These are phyloP conservation scores for Myrmophylax atrothorax DNA, from an alignment of 2,113 vertebrate genomes.

Conservation along the genomic window DNA sequence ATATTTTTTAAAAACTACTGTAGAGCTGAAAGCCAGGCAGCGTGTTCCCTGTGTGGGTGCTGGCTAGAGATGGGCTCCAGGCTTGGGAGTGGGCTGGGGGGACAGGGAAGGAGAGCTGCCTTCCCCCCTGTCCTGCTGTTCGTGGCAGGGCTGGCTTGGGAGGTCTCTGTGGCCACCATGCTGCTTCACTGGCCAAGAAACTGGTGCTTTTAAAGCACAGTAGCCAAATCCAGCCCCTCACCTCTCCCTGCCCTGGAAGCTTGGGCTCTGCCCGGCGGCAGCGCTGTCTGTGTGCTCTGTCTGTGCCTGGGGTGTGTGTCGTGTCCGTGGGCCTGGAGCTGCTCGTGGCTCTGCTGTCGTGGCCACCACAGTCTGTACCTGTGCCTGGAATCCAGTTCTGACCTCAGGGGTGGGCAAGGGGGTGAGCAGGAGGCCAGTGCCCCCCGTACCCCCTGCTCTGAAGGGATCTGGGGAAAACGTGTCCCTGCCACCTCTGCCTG, in stretches of 20 bases:
- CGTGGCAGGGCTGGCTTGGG: not conserved
- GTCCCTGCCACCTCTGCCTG: fast-evolving
- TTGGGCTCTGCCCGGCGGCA: not conserved
- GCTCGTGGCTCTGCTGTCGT: not conserved
- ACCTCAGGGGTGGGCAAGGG: not conserved
- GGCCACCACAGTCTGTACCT: not conserved
- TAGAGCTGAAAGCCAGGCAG: constrained; percentile 43
- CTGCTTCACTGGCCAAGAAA: not conserved
- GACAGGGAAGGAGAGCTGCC: not conserved
- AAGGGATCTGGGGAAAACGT: not conserved
- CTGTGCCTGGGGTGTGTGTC: constrained; percentile 1
- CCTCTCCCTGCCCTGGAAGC: not conserved
- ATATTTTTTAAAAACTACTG: constrained; percentile 69
- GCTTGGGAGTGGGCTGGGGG: not conserved
- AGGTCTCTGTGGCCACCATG: not conserved
- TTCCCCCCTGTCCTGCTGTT: not conserved
- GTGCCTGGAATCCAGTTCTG: constrained; percentile 20
- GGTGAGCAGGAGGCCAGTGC: not conserved
- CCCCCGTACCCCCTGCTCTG: not conserved
- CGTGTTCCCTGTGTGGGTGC: not conserved
- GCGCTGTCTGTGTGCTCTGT: not conserved
- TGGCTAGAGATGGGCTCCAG: not conserved
- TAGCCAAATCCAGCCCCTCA: not conserved
- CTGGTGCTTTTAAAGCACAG: not conserved
- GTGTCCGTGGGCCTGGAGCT: not conserved